phyloP scores from a whole-genome alignment of 2,113 vertebrate species.

The Arenaria interpres region DNA sequence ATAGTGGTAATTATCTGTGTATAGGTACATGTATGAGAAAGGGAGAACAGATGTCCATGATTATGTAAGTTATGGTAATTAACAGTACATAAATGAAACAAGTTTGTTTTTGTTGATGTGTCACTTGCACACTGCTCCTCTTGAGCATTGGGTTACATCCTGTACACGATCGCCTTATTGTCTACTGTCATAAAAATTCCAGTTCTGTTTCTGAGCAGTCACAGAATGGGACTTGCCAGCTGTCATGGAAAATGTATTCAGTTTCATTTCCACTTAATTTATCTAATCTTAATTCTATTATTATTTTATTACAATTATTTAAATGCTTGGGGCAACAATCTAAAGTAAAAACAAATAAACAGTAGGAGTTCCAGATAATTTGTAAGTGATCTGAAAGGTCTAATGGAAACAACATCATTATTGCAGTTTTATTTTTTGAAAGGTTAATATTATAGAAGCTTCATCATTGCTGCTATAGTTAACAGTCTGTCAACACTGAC shows the following conservation, averaged over 20 bases:
- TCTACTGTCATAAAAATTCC: slow-evolving; percentile 81
- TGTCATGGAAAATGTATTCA: slow-evolving; percentile 84
- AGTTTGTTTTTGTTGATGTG: slow-evolving; percentile 87
- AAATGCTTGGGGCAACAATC: slow-evolving; percentile 84
- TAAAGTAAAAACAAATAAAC: slow-evolving; percentile 87
- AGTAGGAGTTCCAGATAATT: slow-evolving; percentile 80
- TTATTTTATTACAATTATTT: slow-evolving; percentile 84
- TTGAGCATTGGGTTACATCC: slow-evolving; percentile 79
- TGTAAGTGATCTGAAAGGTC: slow-evolving; percentile 79
- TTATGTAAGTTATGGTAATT: slow-evolving; percentile 83
- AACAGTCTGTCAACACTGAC: slow-evolving; percentile 8
- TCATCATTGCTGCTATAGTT: slow-evolving; percentile 17
- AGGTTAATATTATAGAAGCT: slow-evolving; percentile 76
- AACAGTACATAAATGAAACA: slow-evolving; percentile 81
- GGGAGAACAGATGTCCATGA: slow-evolving; percentile 83
- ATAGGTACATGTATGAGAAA: slow-evolving; percentile 23
- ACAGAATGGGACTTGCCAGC: slow-evolving; percentile 82
- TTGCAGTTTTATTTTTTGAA: slow-evolving; percentile 77
- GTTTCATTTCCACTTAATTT: slow-evolving; percentile 87
- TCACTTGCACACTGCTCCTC: slow-evolving; percentile 86
- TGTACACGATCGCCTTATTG: slow-evolving; percentile 84
- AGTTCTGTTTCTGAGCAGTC: slow-evolving; percentile 72
- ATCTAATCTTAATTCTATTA: slow-evolving; percentile 86
- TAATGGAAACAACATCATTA: slow-evolving; percentile 84
- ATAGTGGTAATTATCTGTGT: slow-evolving; percentile 28